A percentile compares a stretch with the other conserved stretches of the same genome.
These are phyloP conservation scores for Beroe ovata DNA, from an alignment of 37 sponge, comb jelly and placozoan genomes.

Conservation along the genomic window DNA sequence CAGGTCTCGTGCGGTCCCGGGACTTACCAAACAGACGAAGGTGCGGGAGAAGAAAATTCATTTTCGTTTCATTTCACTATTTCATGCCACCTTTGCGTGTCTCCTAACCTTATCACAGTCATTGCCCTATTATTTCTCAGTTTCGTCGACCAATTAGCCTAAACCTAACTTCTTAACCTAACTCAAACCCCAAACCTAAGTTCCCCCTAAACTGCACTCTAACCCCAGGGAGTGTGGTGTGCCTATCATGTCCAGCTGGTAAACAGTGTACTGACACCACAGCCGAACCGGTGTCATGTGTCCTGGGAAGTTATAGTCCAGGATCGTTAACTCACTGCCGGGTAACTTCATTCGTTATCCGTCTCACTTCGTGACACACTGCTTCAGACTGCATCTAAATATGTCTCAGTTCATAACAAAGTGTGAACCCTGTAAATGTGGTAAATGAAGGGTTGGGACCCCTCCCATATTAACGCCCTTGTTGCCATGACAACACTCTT, in stretches of 20 bases:
- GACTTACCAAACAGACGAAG: conserved; percentile 17
- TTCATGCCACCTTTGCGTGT: too few relatives aligned
- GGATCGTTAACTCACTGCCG: background rate
- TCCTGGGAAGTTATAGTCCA: conserved; percentile 17
- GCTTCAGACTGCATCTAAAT: background rate
- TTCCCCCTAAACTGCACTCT: too few relatives aligned
- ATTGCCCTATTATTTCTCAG: too few relatives aligned
- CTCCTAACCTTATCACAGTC: too few relatives aligned
- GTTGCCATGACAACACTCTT: background rate
- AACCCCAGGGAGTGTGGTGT: background rate
- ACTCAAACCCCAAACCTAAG: background rate
- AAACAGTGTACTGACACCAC: background rate
- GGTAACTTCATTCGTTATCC: background rate
- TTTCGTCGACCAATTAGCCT: background rate
- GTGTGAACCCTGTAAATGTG: background rate
- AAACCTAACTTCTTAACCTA: background rate
- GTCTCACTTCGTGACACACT: too few relatives aligned
- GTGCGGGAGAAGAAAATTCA: too few relatives aligned
- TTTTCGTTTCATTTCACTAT: too few relatives aligned
- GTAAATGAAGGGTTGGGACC: too few relatives aligned
- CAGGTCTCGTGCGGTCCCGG: conserved; percentile 3
- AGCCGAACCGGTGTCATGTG: background rate
- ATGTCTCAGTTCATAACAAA: background rate
- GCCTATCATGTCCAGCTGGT: conserved; percentile 26
- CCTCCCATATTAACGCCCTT: background rate